phyloP scores from a whole-genome alignment of 2,797 vertebrate genomes.

The Poecilia gillii region DNA sequence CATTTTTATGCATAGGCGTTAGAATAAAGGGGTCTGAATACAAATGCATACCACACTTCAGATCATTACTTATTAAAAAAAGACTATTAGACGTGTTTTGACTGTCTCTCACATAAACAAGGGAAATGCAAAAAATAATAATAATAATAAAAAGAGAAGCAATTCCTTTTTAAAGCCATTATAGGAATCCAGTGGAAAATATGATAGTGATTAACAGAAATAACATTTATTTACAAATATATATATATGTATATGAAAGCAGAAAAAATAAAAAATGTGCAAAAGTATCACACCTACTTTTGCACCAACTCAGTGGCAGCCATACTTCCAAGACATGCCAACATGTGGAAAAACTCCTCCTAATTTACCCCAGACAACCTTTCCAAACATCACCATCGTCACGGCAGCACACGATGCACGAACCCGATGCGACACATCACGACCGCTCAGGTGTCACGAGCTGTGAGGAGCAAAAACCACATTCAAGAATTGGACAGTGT shows the following conservation, averaged over 20 bases:
- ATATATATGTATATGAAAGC: neutral
- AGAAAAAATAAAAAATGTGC: neutral
- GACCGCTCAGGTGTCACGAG: slow-evolving; percentile 59
- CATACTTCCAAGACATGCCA: slow-evolving; percentile 16
- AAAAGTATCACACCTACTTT: neutral
- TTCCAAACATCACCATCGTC: slow-evolving; percentile 46
- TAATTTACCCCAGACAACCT: slow-evolving; percentile 30
- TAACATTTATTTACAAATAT: neutral
- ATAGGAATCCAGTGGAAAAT: neutral
- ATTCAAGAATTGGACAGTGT: slow-evolving; percentile 71
- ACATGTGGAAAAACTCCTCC: slow-evolving; percentile 25
- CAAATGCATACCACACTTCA: neutral
- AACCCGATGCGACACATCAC: slow-evolving; percentile 60
- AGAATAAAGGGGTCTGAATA: neutral
- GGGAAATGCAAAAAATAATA: neutral
- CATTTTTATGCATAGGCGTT: neutral
- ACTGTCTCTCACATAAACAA: neutral
- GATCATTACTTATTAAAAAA: neutral
- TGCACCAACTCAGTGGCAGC: slow-evolving; percentile 7
- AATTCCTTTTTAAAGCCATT: neutral
- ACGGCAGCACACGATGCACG: slow-evolving; percentile 28
- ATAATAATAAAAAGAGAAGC: neutral
- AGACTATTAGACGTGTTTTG: neutral
- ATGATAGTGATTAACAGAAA: neutral
- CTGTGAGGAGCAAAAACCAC: slow-evolving; percentile 62